These are phyloP conservation scores for Naja naja DNA, from an alignment of 2,113 vertebrate genomes.

Conservation along the genomic window DNA sequence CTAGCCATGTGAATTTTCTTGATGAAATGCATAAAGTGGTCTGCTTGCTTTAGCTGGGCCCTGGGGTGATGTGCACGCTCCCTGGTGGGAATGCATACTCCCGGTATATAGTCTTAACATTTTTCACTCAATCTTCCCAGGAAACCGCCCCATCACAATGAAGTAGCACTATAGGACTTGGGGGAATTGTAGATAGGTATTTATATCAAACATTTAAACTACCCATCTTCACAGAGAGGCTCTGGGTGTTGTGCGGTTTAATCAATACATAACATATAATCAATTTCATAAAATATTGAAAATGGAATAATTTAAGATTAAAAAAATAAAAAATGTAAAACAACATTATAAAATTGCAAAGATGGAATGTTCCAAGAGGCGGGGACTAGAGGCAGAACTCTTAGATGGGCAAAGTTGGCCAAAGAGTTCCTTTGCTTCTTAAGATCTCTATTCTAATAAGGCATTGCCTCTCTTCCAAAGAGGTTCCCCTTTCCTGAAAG, in stretches of 20 bases:
- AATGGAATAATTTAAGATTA: background rate
- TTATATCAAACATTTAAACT: background rate
- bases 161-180: background rate
- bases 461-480: conserved; percentile 16
- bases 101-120: background rate
- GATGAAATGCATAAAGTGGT: background rate
- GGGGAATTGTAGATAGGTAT: background rate
- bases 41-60: background rate
- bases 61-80: background rate
- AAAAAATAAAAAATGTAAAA: background rate
- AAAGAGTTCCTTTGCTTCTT: background rate
- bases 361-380: background rate
- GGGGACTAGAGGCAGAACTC: background rate
- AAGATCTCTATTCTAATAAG: background rate
- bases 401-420: background rate
- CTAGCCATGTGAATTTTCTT: background rate
- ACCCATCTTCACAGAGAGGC: background rate
- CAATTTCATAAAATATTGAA: background rate
- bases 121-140: background rate
- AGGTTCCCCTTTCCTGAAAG: conserved; percentile 43
- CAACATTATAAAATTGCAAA: background rate
- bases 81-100: background rate
- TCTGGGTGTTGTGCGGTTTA: background rate
- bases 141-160: background rate
- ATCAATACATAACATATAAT: background rate